Conservation (phyloP, 2,888 invertebrate genomes). For the Drosophila pseudotakahashii region DNA sequence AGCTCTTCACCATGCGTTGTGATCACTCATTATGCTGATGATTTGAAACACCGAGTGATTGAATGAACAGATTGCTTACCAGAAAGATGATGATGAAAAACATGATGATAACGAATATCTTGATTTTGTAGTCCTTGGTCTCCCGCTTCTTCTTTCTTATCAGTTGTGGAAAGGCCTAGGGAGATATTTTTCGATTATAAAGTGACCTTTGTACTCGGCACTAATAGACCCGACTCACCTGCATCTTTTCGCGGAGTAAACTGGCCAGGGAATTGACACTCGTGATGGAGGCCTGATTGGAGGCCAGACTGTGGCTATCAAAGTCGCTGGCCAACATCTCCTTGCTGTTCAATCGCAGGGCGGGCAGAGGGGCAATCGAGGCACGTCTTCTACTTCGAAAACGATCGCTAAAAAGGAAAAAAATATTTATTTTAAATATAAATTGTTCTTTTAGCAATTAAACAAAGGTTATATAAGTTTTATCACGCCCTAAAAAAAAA, state of each 20-base stretch:
- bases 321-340: constrained; percentile 86
- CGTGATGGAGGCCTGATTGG: constrained; percentile 89
- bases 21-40: constrained; percentile 8
- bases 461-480: too few relatives aligned
- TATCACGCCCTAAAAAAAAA: too few relatives aligned
- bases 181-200: background rate
- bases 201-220: background rate
- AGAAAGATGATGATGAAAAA: constrained; percentile 92
- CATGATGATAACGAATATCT: constrained; percentile 91
- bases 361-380: constrained; percentile 87
- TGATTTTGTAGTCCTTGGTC: constrained; percentile 91
- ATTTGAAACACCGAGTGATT: background rate
- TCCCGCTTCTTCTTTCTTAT: constrained; percentile 89
- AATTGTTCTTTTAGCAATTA: too few relatives aligned
- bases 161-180: constrained; percentile 90
- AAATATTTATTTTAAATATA: background rate
- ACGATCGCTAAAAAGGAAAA: constrained; percentile 86
- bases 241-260: constrained; percentile 92
- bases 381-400: constrained; percentile 87
- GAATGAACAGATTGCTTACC: constrained; percentile 65
- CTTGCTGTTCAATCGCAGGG: constrained; percentile 86
- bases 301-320: constrained; percentile 84
- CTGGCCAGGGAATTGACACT: constrained; percentile 94
- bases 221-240: constrained; percentile 85
- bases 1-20: background rate